Evolutionary conservation across 2,797 vertebrate genomes (phyloP), one percentile per base, ranked within the genome.

Genomic region (Spondyliosoma cantharus): DNA sequence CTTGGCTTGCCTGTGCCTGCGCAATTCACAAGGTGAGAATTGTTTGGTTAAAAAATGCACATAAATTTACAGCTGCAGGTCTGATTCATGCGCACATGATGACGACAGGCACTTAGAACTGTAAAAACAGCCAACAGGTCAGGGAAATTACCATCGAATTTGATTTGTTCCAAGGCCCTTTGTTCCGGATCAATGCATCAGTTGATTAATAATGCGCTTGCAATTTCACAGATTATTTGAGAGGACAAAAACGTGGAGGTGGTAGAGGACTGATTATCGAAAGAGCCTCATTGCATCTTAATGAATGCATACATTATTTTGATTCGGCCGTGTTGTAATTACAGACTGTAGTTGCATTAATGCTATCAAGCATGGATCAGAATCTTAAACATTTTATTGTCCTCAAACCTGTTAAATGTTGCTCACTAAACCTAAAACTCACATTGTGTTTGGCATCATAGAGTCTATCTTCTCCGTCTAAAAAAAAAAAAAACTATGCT

Each of bases 181-280:
- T 83, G 62, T 76, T 84, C 64, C 59, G 72, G 42, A 82, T 82
- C 74, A 76, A 59, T 81, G 69, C 71, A 62, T 72, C 54, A 49
- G 50, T 4, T 85, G 65, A 79, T 71, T 79, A 62, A 68, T 57
- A 75, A 67, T 48, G 14, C 67, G 16, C 19, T 32, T 63, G 22
- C 52, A 77, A 62, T 75, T 72, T 63, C 65, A 78, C 59, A 32
- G 15, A 43, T 81, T 29, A 82, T 60, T 77, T 61, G 24, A 81
- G 46, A 53, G 52, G 17, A 81, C 43, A 79, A 82, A 74, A 52
- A 49, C 22, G 49, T 80, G 54, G 37, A 49, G 25, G 54, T 43
- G 49, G 52, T n/a, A 14, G 53, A 50, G 19, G 42, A 56, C 27
- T 64, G 22, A 77, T 82, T 75, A 53, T 22, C 32, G 50, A 63